Conservation (phyloP, 1,140 invertebrate species). For the Bombus breviceps region DNA sequence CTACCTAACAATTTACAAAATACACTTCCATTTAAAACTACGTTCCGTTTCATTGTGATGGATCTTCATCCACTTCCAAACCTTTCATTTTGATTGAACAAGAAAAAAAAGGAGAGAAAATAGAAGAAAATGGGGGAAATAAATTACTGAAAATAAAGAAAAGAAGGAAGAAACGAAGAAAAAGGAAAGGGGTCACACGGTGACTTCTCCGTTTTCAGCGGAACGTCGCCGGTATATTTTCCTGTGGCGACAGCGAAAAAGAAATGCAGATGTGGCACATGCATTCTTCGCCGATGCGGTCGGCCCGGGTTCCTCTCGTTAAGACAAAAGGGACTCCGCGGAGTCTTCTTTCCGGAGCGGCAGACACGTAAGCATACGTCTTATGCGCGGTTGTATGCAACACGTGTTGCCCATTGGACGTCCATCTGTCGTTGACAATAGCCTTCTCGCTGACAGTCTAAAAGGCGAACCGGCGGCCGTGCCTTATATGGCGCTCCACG, state of each 20-base stretch:
- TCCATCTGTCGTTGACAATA: slow-evolving; percentile 79
- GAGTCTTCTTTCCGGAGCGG: slow-evolving; percentile 56
- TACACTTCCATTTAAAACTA: no score
- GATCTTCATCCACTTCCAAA: neutral
- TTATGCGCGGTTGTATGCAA: slow-evolving; percentile 69
- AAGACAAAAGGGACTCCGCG: slow-evolving; percentile 65
- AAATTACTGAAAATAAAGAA: neutral
- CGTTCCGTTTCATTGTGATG: no score
- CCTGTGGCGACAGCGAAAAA: slow-evolving; percentile 42
- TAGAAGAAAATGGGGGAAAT: neutral
- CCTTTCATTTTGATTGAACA: neutral
- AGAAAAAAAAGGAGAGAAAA: neutral
- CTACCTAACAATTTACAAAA: no score
- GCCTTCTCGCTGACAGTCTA: slow-evolving; percentile 74
- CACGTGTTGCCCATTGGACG: slow-evolving; percentile 76
- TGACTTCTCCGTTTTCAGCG: neutral
- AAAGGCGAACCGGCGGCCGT: slow-evolving; percentile 68
- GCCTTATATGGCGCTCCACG: slow-evolving; percentile 59
- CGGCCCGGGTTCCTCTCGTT: slow-evolving; percentile 46
- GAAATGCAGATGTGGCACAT: slow-evolving; percentile 59
- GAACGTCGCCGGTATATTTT: slow-evolving; percentile 16
- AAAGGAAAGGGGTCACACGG: slow-evolving; percentile 24
- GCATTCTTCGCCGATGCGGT: slow-evolving; percentile 38
- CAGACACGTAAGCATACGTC: slow-evolving; percentile 53
- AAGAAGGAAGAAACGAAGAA: neutral